Evolutionary conservation across 2,797 vertebrate genomes (phyloP).

Genomic region (Sebastes melanostomus): DNA sequence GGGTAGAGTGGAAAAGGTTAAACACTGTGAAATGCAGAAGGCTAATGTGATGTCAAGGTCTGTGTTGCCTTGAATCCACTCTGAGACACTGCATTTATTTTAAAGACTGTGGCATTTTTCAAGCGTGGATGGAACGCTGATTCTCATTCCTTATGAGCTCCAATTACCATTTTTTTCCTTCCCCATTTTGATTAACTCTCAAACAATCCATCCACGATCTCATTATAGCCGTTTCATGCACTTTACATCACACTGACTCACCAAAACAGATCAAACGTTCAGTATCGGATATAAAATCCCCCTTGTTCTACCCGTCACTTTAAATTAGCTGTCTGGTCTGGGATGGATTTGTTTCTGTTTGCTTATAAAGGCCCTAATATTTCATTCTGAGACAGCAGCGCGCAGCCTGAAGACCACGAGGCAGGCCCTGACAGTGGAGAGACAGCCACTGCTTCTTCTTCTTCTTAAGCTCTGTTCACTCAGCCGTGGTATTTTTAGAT

Average conservation of each 20-base stretch:
- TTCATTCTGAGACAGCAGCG: constrained; percentile 49
- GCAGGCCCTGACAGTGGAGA: constrained; percentile 45
- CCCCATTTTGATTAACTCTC: constrained; percentile 19
- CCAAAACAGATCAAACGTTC: constrained; percentile 53
- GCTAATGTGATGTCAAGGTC: neutral
- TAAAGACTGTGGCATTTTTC: neutral
- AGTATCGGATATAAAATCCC: constrained; percentile 39
- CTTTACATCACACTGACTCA: constrained; percentile 41
- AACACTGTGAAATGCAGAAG: neutral
- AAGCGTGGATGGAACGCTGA: neutral
- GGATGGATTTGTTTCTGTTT: constrained; percentile 67
- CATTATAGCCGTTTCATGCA: constrained; percentile 41
- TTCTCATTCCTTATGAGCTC: neutral
- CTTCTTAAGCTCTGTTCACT: constrained; percentile 67
- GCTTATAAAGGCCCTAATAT: constrained; percentile 51
- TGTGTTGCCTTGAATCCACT: neutral
- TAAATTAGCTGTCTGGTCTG: constrained; percentile 61
- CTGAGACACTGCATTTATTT: neutral
- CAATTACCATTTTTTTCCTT: neutral
- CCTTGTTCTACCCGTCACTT: constrained; percentile 47
- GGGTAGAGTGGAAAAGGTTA: no score
- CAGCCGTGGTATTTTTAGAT: constrained; percentile 75
- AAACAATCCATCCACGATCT: constrained; percentile 30
- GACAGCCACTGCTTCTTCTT: constrained; percentile 46
- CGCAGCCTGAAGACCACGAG: constrained; percentile 32